A percentile compares a stretch with the other conserved stretches of the same genome.
phyloP scores from a whole-genome alignment of 1,140 invertebrate species.

The Leptinotarsa texana region DNA sequence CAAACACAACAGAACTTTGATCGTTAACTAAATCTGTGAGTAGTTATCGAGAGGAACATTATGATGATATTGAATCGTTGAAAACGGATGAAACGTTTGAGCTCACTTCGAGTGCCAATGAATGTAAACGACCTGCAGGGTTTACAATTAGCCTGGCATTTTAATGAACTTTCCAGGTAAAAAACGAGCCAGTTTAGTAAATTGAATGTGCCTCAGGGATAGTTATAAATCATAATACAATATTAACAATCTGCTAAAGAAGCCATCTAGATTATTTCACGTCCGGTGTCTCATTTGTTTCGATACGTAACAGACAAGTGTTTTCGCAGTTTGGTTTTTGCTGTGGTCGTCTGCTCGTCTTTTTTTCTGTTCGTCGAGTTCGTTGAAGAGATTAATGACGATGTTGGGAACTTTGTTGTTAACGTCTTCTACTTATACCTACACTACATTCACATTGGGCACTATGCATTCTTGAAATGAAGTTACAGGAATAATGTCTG shows the following conservation, averaged over 20 bases:
- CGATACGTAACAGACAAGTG: conserved; percentile 9
- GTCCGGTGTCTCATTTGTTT: conserved; percentile 26
- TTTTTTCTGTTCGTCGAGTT: background rate
- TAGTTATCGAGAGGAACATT: no score
- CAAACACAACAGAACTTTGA: no score
- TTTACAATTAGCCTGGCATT: conserved; percentile 40
- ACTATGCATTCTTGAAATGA: no score
- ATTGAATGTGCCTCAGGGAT: conserved; percentile 33
- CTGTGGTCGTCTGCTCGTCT: background rate
- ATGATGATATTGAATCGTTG: background rate
- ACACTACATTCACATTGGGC: no score
- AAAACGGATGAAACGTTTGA: background rate
- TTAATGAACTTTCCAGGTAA: conserved; percentile 39
- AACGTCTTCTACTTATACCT: background rate
- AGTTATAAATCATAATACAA: conserved; percentile 31
- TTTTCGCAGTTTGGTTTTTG: background rate
- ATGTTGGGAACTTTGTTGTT: background rate
- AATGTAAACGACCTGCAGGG: conserved; percentile 34
- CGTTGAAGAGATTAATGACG: conserved; percentile 3
- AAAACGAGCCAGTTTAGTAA: conserved; percentile 39
- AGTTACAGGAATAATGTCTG: no score
- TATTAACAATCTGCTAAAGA: conserved; percentile 31
- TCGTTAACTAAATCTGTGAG: no score
- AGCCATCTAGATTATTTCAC: conserved; percentile 32
- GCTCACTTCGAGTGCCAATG: conserved; percentile 20